Conservation (phyloP, 2,113 vertebrate genomes). For the Carassius auratus region DNA sequence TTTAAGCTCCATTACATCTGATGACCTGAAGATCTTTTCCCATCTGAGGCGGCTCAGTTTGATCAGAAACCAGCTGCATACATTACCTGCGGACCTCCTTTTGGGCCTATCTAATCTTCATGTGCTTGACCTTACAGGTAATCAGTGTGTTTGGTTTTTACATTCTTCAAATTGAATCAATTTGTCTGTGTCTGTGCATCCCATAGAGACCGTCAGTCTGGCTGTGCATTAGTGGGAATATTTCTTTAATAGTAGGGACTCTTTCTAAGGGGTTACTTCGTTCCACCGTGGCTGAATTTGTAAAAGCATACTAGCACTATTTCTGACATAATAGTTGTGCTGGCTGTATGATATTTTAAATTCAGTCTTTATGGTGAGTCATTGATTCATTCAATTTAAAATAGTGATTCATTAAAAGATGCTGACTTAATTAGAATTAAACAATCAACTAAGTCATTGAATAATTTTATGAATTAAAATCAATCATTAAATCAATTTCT, state of each 20-base stretch:
- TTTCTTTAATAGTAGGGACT: not conserved
- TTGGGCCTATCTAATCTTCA: not conserved
- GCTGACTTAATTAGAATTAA: not conserved
- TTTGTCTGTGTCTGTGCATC: not conserved
- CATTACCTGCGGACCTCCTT: constrained; percentile 16
- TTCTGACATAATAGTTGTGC: not conserved
- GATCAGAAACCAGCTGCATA: not conserved
- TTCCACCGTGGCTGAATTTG: not conserved
- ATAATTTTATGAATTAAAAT: not conserved
- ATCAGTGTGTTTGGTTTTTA: not conserved
- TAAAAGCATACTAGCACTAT: not conserved
- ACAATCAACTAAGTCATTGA: not conserved
- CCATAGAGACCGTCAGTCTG: not conserved
- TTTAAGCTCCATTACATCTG: not conserved
- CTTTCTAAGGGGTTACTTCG: not conserved
- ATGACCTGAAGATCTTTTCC: constrained; percentile 15
- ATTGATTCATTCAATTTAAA: not conserved
- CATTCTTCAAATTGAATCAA: not conserved
- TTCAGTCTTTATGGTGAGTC: not conserved
- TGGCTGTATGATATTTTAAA: not conserved
- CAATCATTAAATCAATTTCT: no score
- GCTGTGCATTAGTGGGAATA: not conserved
- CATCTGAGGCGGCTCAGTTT: not conserved
- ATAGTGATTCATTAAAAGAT: not conserved
- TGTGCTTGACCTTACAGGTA: constrained; percentile 24